Evolutionary conservation across 2,888 invertebrate genomes (phyloP).

Genomic region (Ormyrus labotus): DNA sequence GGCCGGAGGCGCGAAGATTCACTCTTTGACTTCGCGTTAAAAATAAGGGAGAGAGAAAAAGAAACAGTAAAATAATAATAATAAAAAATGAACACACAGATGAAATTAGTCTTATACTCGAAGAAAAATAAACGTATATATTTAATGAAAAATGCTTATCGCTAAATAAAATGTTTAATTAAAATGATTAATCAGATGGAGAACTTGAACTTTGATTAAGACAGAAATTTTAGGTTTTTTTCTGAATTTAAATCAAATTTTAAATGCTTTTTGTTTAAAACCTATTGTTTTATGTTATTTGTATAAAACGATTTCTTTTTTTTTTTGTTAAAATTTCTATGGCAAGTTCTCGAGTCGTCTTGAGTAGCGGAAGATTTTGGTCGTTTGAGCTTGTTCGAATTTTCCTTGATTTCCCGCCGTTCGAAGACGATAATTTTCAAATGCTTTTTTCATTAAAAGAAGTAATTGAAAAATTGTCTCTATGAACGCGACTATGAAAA

Average conservation of each 20-base stretch:
- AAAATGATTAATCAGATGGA: constrained; percentile 1
- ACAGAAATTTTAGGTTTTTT: constrained; percentile 4
- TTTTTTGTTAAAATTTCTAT: constrained; percentile 28
- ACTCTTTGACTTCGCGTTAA: constrained; percentile 52
- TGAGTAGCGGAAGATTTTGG: constrained; percentile 17
- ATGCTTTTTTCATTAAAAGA: constrained; percentile 12
- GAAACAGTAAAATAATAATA: constrained; percentile 59
- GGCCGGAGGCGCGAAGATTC: constrained; percentile 38
- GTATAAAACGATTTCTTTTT: background rate
- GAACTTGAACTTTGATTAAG: constrained; percentile 14
- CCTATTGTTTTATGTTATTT: constrained; percentile 4
- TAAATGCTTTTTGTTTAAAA: constrained; percentile 5
- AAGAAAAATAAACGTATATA: constrained; percentile 52
- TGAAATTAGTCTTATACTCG: constrained; percentile 62
- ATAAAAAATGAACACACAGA: constrained; percentile 55
- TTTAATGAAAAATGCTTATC: constrained; percentile 51
- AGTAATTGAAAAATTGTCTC: constrained; percentile 16
- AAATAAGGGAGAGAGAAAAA: constrained; percentile 66
- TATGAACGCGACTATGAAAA: constrained; percentile 70
- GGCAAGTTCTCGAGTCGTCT: constrained; percentile 32
- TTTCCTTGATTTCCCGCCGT: constrained; percentile 56
- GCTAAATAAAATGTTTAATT: constrained; percentile 43
- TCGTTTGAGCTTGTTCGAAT: constrained; percentile 47
- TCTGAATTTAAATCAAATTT: constrained; percentile 5
- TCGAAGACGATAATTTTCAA: constrained; percentile 3